These are phyloP conservation scores for Thamnophis elegans DNA, from an alignment of 2,797 vertebrate species.

Conservation along the genomic window DNA sequence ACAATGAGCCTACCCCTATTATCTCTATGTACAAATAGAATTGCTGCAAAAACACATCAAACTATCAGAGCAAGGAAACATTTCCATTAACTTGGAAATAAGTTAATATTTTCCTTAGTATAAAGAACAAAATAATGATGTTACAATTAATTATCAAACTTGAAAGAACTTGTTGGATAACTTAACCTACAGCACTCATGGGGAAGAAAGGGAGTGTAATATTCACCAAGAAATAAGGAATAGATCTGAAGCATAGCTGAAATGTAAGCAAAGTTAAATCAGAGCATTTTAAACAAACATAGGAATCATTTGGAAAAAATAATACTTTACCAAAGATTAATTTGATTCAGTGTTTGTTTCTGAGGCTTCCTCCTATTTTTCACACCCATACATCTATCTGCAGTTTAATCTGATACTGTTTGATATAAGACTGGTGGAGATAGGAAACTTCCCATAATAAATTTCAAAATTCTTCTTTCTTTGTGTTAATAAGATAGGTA, in stretches of 20 bases:
- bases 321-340: constrained; percentile 33
- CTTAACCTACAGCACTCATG: constrained; percentile 52
- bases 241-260: constrained; percentile 43
- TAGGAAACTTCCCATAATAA: background rate
- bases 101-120: background rate
- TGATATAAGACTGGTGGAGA: background rate
- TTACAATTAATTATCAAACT: constrained; percentile 56
- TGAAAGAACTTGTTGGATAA: constrained; percentile 58
- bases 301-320: constrained; percentile 46
- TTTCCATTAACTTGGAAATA: fast-evolving
- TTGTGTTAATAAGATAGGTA: background rate
- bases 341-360: constrained; percentile 4
- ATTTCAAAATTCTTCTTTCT: fast-evolving
- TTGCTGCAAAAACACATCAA: background rate
- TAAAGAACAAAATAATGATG: constrained; percentile 21
- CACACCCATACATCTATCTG: background rate
- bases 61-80: background rate
- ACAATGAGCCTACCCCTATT: background rate
- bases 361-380: background rate
- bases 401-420: background rate
- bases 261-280: constrained; percentile 50
- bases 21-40: background rate
- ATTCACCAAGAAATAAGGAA: constrained; percentile 29
- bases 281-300: constrained; percentile 59
- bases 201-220: constrained; percentile 32